phyloP scores from a whole-genome alignment of 2,888 invertebrate genomes.

The Saturnia japonica region DNA sequence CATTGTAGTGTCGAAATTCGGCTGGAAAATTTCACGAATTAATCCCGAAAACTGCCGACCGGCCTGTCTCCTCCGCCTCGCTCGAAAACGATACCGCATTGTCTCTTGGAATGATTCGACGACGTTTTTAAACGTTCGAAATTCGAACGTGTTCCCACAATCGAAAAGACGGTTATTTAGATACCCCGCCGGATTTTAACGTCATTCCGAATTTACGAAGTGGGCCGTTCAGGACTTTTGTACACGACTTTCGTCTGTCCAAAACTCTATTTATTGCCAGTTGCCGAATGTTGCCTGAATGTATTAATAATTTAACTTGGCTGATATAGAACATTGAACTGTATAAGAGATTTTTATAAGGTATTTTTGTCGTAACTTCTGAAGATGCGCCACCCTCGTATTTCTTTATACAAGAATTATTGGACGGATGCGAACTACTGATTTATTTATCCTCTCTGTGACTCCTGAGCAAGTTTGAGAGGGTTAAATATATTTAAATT shows the following conservation, averaged over 20 bases:
- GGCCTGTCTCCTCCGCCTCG: slow-evolving; percentile 71
- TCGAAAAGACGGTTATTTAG: slow-evolving; percentile 27
- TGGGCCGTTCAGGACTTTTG: slow-evolving; percentile 66
- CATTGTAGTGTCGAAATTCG: slow-evolving; percentile 66
- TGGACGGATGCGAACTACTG: slow-evolving; percentile 1
- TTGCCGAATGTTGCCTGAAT: slow-evolving; percentile 62
- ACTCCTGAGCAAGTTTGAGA: slow-evolving; percentile 1
- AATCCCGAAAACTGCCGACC: slow-evolving; percentile 64
- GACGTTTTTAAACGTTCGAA: slow-evolving; percentile 23
- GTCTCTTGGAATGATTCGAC: slow-evolving; percentile 46
- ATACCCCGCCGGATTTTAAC: slow-evolving; percentile 22
- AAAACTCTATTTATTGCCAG: slow-evolving; percentile 68
- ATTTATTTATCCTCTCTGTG: slow-evolving; percentile 6
- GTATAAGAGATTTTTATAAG: slow-evolving; percentile 21
- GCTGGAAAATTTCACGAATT: slow-evolving; percentile 66
- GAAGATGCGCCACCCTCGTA: slow-evolving; percentile 11
- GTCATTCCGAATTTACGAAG: slow-evolving; percentile 30
- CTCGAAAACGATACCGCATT: slow-evolving; percentile 73
- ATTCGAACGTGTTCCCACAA: slow-evolving; percentile 27
- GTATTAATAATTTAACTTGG: slow-evolving; percentile 58
- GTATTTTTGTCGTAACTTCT: slow-evolving; percentile 18
- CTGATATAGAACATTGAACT: slow-evolving; percentile 26
- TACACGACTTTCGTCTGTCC: slow-evolving; percentile 65
- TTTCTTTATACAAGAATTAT: slow-evolving; percentile 11
- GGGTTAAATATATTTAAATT: slow-evolving; percentile 12